Base-by-base conservation (phyloP, 2,113 vertebrate species). In the Ceratotherium simum region DNA sequence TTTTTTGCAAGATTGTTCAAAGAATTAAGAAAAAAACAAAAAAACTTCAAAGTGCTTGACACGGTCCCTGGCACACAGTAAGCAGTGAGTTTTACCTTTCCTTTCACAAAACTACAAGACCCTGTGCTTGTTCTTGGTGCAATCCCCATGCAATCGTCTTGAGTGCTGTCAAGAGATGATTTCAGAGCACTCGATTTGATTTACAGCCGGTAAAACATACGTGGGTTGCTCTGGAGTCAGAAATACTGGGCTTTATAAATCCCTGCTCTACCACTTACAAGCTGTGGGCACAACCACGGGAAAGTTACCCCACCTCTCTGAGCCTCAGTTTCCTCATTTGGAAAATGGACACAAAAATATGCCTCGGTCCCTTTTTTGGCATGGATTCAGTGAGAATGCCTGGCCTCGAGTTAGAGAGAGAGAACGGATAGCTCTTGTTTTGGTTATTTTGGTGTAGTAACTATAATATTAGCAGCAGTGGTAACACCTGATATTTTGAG, bases 301-400 rank as follows among this genome's bases (percentile, higher is more conserved):
- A 79, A 31, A 7, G 0, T 0, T 11, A 6, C 51, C 29, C 23
- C 4, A 18, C 60, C 6, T 80, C 51, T 62, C 64, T 29, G 80
- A 51, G 72, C 33, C 89, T 97, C 89, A 25, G 83, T 95, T 80
- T 85, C 89, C 90, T 65, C 72, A 23, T 33, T 51, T 62, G 27
- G 51, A 54, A 88, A 84, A 58, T 1, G 42, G 69, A 95, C 33
- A 83, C 56, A n/a, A 56, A 72, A n/a, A 79, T 48, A 14, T 46
- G 20, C 14, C 69, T n/a, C 11, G 6, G 6, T 29, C 18, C 73
- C 18, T 51, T 65, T 51, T 88, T 31, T 54, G 29, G 13, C 2
- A 7, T 23, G n/a, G 21, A 27, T 56, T 67, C 62, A 31, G 1
- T 1, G 12, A 33, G 6, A 46, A 83, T 5, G 5, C 25, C 72